These are phyloP conservation scores for Montifringilla adamsi DNA, from an alignment of 2,113 vertebrate genomes.

Conservation along the genomic window DNA sequence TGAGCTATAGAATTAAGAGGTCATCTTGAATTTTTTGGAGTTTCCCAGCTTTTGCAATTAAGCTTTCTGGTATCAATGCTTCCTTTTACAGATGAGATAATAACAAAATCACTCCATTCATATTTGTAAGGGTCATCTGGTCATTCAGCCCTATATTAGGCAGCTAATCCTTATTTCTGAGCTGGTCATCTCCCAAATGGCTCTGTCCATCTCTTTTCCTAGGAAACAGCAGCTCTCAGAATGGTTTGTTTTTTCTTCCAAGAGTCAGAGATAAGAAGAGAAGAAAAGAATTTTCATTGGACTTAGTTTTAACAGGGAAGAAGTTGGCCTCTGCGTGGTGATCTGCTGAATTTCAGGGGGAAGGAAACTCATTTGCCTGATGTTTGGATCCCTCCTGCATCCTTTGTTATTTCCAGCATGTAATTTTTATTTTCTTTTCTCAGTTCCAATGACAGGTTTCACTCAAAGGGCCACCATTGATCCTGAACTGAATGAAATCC, in stretches of 20 bases:
- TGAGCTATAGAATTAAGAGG: not conserved
- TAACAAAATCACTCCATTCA: not conserved
- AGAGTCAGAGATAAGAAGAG: not conserved
- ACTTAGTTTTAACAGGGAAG: not conserved
- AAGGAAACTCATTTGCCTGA: not conserved
- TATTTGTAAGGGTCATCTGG: not conserved
- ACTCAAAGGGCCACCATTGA: conserved; percentile 98
- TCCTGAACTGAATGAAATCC: conserved; percentile 97
- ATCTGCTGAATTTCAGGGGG: not conserved
- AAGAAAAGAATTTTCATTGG: not conserved
- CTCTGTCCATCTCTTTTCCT: not conserved
- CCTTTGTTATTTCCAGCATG: accelerated
- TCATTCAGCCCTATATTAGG: not conserved
- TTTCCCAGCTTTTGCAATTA: not conserved
- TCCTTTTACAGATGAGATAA: not conserved
- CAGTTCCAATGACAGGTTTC: conserved; percentile 98
- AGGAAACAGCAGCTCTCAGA: not conserved
- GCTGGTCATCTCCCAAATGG: not conserved
- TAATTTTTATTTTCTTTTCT: not conserved
- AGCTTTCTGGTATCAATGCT: not conserved
- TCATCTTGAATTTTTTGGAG: not conserved
- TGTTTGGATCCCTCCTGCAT: not conserved
- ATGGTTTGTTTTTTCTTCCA: not conserved
- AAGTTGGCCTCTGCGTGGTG: not conserved
- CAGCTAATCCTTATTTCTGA: not conserved